phyloP scores from a whole-genome alignment of 2,888 invertebrate species.

The Chloromyia formosa region DNA sequence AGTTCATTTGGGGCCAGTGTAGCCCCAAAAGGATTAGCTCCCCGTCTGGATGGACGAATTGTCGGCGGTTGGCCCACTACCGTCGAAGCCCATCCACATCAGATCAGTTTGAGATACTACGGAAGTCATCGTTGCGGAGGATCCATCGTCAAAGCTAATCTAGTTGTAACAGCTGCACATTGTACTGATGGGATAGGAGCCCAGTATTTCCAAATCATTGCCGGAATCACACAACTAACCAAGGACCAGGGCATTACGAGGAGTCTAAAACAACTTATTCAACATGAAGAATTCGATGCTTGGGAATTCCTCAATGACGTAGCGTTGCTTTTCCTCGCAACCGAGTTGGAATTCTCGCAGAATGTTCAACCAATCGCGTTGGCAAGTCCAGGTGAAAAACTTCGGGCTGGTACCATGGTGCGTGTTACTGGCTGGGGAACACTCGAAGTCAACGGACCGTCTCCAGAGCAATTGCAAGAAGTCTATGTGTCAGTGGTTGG shows the following conservation, averaged over 20 bases:
- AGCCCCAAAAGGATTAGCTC: slow-evolving; percentile 54
- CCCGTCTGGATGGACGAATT: slow-evolving; percentile 59
- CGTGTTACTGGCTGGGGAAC: slow-evolving; percentile 46
- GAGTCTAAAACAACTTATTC: slow-evolving; percentile 1
- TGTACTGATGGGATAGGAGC: slow-evolving; percentile 61
- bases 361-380: slow-evolving; percentile 58
- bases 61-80: slow-evolving; percentile 57
- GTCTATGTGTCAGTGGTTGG: slow-evolving; percentile 64
- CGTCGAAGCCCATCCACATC: slow-evolving; percentile 56
- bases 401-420: neutral
- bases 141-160: slow-evolving; percentile 59
- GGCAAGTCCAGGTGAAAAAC: slow-evolving; percentile 14
- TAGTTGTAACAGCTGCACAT: slow-evolving; percentile 69
- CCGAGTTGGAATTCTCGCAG: slow-evolving; percentile 60
- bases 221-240: slow-evolving; percentile 61
- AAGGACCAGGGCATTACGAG: neutral
- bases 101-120: slow-evolving; percentile 57
- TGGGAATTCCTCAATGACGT: slow-evolving; percentile 64
- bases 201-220: slow-evolving; percentile 58
- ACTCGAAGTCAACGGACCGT: slow-evolving; percentile 53
- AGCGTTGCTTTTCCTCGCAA: slow-evolving; percentile 65
- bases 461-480: slow-evolving; percentile 58
- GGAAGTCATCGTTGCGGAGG: slow-evolving; percentile 69
- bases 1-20: slow-evolving; percentile 1
- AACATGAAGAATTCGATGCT: slow-evolving; percentile 2